Evolutionary conservation across 2,113 vertebrate species (phyloP).

Genomic region (Charina bottae): DNA sequence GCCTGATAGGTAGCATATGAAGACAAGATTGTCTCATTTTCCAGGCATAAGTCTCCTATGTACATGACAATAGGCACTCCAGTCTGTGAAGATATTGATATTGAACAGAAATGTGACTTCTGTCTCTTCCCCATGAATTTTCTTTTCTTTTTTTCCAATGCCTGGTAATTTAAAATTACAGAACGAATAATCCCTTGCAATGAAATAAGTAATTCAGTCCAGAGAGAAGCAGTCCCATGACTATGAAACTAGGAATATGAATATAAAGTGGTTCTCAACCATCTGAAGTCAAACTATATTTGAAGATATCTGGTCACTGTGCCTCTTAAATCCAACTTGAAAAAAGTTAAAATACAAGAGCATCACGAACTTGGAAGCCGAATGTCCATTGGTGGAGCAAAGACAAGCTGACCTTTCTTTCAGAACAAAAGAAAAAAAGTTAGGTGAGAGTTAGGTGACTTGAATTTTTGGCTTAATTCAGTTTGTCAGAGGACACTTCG

Average conservation of each 20-base stretch:
- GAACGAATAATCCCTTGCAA: background rate
- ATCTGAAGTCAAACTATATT: conserved; percentile 9
- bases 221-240: background rate
- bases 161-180: background rate
- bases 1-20: background rate
- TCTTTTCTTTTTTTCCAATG: background rate
- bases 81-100: background rate
- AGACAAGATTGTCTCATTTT: background rate
- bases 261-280: background rate
- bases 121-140: background rate
- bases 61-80: background rate
- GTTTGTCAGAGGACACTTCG: conserved; percentile 47
- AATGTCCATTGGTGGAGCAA: conserved; percentile 17
- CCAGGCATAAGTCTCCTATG: background rate
- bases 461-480: conserved; percentile 60
- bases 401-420: conserved; percentile 39
- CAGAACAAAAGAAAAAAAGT: conserved; percentile 31
- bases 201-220: background rate
- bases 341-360: conserved; percentile 26
- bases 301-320: background rate
- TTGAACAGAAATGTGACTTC: background rate
- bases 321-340: background rate
- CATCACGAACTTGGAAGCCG: background rate
- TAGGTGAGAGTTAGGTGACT: conserved; percentile 9
- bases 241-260: background rate